Evolutionary conservation across 2,113 vertebrate species (phyloP).

Genomic region (Glaucomys volans): DNA sequence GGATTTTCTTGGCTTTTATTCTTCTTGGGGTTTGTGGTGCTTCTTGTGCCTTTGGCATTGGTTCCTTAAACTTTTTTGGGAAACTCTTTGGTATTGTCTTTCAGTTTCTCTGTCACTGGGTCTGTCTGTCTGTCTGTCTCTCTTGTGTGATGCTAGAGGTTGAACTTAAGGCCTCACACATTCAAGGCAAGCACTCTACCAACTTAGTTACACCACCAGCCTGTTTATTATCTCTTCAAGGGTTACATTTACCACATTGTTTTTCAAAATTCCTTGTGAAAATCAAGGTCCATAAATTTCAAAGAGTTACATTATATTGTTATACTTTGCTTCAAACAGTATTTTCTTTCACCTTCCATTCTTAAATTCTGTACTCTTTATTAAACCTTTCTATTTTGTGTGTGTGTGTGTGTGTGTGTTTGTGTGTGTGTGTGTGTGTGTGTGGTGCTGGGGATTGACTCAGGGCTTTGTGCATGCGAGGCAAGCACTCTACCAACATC

Average conservation of each 20-base stretch:
- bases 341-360: neutral
- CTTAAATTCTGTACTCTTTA: neutral
- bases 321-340: neutral
- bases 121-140: no score
- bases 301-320: neutral
- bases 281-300: neutral
- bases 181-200: neutral
- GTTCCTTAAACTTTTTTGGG: neutral
- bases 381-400: neutral
- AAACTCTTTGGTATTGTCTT: neutral
- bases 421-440: no score
- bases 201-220: neutral
- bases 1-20: neutral
- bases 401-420: no score
- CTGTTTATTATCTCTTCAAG: neutral
- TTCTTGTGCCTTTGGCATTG: neutral
- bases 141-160: neutral
- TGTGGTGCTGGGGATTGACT: no score
- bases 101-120: neutral
- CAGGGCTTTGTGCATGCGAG: no score
- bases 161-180: neutral
- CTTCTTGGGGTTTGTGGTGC: neutral
- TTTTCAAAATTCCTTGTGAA: neutral
- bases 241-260: neutral
- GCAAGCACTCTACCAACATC: no score